These are phyloP conservation scores for Musca domestica DNA, from an alignment of 1,140 invertebrate species.

Conservation along the genomic window DNA sequence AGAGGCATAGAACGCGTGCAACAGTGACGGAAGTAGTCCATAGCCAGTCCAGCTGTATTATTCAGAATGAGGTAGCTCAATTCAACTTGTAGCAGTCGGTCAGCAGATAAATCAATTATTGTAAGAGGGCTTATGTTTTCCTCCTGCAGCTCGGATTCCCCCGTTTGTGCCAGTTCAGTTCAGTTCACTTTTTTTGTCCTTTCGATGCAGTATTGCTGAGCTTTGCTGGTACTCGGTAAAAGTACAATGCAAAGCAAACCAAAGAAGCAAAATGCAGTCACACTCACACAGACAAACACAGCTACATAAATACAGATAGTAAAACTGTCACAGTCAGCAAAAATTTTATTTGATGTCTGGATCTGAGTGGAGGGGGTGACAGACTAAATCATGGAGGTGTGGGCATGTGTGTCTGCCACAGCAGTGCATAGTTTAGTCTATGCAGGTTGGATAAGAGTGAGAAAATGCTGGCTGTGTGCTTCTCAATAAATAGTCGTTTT, in stretches of 20 bases:
- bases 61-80: constrained; percentile 4
- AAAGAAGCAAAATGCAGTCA: not conserved
- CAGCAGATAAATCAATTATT: constrained; percentile 24
- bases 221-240: not conserved
- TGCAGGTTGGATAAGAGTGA: not conserved
- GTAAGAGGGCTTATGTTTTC: constrained; percentile 12
- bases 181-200: not conserved
- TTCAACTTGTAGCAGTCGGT: constrained; percentile 14
- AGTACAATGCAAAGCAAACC: not conserved
- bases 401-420: too few species aligned
- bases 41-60: not conserved
- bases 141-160: not conserved
- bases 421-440: too few species aligned
- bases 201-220: not conserved
- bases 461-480: not conserved
- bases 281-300: too few species aligned
- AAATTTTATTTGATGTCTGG: not conserved
- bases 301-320: too few species aligned
- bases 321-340: constrained; percentile 25
- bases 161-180: not conserved
- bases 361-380: not conserved
- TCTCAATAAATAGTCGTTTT: not conserved
- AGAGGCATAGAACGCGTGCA: not conserved
- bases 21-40: not conserved
- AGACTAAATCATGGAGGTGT: not conserved